Evolutionary conservation across 2,888 invertebrate species (phyloP), one percentile per base, ranked within the genome.

Genomic region (Listrodromus nycthemerus): DNA sequence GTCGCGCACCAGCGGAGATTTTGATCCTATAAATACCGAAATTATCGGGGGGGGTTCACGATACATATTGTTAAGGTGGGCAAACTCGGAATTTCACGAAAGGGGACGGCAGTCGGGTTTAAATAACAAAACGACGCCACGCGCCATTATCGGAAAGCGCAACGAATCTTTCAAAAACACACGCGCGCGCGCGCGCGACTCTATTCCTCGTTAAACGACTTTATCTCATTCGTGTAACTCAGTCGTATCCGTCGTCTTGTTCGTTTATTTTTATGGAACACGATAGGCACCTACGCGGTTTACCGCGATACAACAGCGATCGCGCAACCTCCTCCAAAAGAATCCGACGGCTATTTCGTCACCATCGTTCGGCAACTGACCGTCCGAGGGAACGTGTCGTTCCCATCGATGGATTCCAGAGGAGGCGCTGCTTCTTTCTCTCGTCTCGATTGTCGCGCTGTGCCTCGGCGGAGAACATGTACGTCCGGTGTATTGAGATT

Each of bases 21-120:
- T 92, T 92, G 91, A 93, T 93, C 92, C 93, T 80, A 89, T 93
- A 92, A 93, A 92, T 92, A 90, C 91, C 84, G 85, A 93, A 93
- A 93, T 93, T 92, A 92, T 91, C 87, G 80, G 78, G 86, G 86
- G 85, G 86, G 86, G 85, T 77, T 70, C 69, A 24, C 65, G 63
- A 63, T 7, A 30, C 48, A 73, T 81, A 81, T 86, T 87, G 69
- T 82, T 73, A 81, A 75, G 78, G 71, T 75, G 21, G 75, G 83
- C 69, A 81, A 82, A 86, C 75, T 63, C 52, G 52, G n/a, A 6
- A 37, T 21, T 52, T 6, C 30, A 33, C 37, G 24, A 50, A 74
- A 65, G 74, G 66, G 16, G n/a, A 37, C 0, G 45, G n/a, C 75
- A 13, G 21, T 24, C 65, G 65, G 24, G 16, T 65, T 33, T 21